Evolutionary conservation across 1,140 invertebrate species (phyloP), one percentile per base, ranked within the genome.

Genomic region (Bombyx mori): DNA sequence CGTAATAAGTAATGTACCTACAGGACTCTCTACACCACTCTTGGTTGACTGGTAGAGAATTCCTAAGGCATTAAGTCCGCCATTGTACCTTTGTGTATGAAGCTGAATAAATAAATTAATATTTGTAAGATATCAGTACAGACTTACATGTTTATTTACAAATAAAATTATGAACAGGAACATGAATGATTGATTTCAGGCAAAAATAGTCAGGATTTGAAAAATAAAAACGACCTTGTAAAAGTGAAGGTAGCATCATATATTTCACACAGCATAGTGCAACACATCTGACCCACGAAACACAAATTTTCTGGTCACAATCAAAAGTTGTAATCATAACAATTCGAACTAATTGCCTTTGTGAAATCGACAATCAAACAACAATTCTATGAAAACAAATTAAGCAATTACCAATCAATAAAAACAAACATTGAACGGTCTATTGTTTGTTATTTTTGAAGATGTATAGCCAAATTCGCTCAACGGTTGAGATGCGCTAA

Each of bases 281-380:
- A 46, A 49, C 48, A 12, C n/a, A 49, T 18, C 7, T 49, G n/a
- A 18, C 48, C 48, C 48, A 49, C 10, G 7, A 8, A 22, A 35
- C 26, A 35, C 26, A 35, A 35, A 35, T 35, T 35, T 35, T 5
- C 26, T 35, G 26, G 26, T 35, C 26, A 49, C 12, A 49, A 49
- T 7, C 48, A 49, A 49, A 18, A 18, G 48, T 18, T 49, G 48
- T 49, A 49, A 49, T 49, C 48, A 18, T n/a, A 49, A 49, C 48
- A 49, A 49, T 49, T 49, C 22, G 9, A 49, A 49, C 48, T 49
- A 49, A 49, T 49, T 49, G 48, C 48, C 22, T 49, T 49, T 49
- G 48, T 49, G 48, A 49, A 49, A 49, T 49, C 48, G 22, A 49
- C 48, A 49, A 49, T 49, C 48, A 49, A 49, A 49, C 48, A 18